Evolutionary conservation across 2,797 vertebrate genomes (phyloP), one percentile per base, ranked within the genome.

Genomic region (Crenuchus spilurus): DNA sequence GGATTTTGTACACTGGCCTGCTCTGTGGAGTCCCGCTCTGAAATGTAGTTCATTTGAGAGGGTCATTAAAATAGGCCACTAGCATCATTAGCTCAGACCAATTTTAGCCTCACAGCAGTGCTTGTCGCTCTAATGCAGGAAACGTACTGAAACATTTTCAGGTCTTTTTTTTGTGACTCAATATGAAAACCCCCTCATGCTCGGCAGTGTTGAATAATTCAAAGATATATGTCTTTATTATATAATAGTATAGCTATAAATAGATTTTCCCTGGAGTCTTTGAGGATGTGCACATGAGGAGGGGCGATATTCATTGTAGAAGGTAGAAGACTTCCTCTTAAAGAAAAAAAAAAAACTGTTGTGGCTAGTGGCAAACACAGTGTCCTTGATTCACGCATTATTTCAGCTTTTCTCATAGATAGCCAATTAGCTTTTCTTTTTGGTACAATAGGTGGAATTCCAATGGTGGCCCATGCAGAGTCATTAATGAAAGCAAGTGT

Each of bases 51-150:
- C 72, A 82, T 80, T 72, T 24, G 74, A 79, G 76, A 79, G 76
- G 52, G 57, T 65, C 71, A 65, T 77, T 81, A 75, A 81, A 83
- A 77, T 81, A 83, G 82, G 76, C 74, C 76, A 79, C 71, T 37
- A 77, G 72, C 82, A 79, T 77, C 73, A 69, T 80, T 76, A 78
- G 74, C 33, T 70, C 18, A 54, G 68, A 33, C 65, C 75, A 74
- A 62, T 79, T 82, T 82, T 82, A 79, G 80, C 51, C 24, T 77
- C 42, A 35, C 77, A 82, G 80, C 74, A 77, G 80, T 79, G 74
- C 49, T 71, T 79, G 80, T 79, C 74, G 71, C 65, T 79, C 77
- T 65, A 51, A 42, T 60, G 74, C 57, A 44, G 68, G 74, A 82
- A 77, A 79, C 58, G 13, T 60, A 57, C 52, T 6, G 35, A 82